Percentiles rank a stretch among this genome's conserved stretches.
phyloP scores from a whole-genome alignment of 2,888 invertebrate genomes.

The Epirrhoe tristata region DNA sequence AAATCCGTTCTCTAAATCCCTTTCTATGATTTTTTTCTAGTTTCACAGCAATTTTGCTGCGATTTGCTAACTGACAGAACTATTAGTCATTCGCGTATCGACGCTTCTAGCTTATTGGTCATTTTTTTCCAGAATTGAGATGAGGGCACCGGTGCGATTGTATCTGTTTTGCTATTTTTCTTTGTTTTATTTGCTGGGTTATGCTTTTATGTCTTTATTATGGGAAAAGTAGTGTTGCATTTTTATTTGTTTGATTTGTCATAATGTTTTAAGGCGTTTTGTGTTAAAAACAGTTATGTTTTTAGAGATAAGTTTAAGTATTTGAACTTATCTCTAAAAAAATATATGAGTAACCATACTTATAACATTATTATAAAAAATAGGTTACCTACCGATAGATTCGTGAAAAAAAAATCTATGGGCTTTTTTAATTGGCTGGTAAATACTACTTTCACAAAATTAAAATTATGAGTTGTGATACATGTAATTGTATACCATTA shows the following conservation, averaged over 20 bases:
- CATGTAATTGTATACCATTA: too few species aligned
- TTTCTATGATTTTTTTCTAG: slow-evolving; percentile 80
- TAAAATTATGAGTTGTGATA: too few species aligned
- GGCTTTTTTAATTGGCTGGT: too few species aligned
- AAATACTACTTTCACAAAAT: too few species aligned
- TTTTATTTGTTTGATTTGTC: neutral
- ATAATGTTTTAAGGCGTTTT: too few species aligned
- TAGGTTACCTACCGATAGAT: too few species aligned
- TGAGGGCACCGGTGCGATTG: slow-evolving; percentile 59
- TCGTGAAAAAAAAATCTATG: too few species aligned
- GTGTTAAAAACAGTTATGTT: too few species aligned
- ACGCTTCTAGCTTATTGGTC: slow-evolving; percentile 73
- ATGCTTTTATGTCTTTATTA: slow-evolving; percentile 7
- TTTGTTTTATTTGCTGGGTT: slow-evolving; percentile 26
- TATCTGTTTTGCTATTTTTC: slow-evolving; percentile 53
- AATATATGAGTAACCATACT: too few species aligned
- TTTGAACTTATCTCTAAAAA: too few species aligned
- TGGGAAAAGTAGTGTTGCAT: neutral
- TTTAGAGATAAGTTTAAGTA: too few species aligned
- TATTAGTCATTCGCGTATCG: slow-evolving; percentile 81
- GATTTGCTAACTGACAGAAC: slow-evolving; percentile 77
- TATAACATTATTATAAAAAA: too few species aligned
- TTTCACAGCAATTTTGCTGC: slow-evolving; percentile 75
- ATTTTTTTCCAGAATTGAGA: slow-evolving; percentile 73
- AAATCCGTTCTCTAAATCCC: slow-evolving; percentile 55